These are phyloP conservation scores for Natator depressus DNA, from an alignment of 2,113 vertebrate genomes.

Conservation along the genomic window DNA sequence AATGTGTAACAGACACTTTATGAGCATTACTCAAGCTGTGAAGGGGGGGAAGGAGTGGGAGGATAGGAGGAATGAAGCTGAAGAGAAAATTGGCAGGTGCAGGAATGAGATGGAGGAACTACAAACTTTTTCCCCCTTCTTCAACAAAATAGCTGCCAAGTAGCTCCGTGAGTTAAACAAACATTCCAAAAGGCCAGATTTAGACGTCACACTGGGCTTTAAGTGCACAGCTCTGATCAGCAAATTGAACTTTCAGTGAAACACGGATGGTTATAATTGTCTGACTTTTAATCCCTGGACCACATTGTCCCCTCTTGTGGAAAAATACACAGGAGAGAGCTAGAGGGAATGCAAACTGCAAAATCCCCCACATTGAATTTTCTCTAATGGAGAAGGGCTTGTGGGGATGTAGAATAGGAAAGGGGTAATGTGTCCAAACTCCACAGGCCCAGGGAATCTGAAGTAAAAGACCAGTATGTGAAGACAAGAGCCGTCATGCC, in stretches of 20 bases:
- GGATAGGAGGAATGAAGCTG: neutral
- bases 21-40: neutral
- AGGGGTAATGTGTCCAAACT: fast-evolving
- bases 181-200: neutral
- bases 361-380: fast-evolving
- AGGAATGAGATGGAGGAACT: neutral
- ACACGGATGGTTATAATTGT: fast-evolving
- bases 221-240: neutral
- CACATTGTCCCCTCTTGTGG: neutral
- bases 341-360: neutral
- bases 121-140: neutral
- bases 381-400: neutral
- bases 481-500: fast-evolving
- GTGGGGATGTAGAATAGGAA: neutral
- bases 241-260: neutral
- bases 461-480: neutral
- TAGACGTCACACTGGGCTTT: neutral
- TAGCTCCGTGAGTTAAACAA: neutral
- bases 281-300: neutral
- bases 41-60: neutral
- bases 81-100: neutral
- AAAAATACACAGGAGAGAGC: fast-evolving
- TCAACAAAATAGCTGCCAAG: neutral
- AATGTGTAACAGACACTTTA: neutral
- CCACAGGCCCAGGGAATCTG: fast-evolving